Base-by-base conservation (phyloP, 1,140 invertebrate genomes). In the Ostrea denselamellosa region DNA sequence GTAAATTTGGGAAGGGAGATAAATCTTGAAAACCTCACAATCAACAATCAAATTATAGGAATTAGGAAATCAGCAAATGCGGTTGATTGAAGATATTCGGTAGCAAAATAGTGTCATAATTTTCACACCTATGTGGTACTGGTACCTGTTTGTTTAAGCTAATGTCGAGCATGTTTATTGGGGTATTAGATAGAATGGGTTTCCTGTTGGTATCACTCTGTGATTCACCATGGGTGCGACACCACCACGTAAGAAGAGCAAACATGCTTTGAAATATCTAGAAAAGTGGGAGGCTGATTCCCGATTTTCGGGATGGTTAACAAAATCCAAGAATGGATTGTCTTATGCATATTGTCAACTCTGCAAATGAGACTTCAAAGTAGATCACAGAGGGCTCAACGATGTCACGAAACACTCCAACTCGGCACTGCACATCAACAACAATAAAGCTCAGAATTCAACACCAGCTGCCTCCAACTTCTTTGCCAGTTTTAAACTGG, bases 361-460 rank as follows among this genome's bases (percentile, higher is more conserved):
- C 25, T 62, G 53, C 62, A 85, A 62, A 44, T 28, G 62, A 85
- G 83, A 85, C 56, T 85, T 85, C 83, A 85, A 34, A 56, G 44
- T 85, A 25, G 83, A 85, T 25, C 83, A 85, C 19, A 54, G 83
- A 25, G 83, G 83, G 2, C 56, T 62, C 17, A 62, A 85, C 62
- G 83, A 85, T 28, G 53, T 85, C 17, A 51, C 34, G 7, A 83
- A 83, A 34, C 81, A 83, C 51, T 19, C 28, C n/a, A 51, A 34
- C 22, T 44, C 81, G 19, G 52, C 52, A 4, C 81, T 83, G 34
- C 81, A 83, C 34, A 25, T 44, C 2, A 83, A 44, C 28, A 51
- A 25, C 8, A 28, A 44, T 25, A 83, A 83, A 34, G n/a, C 81
- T 8, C 81, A 83, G 22, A 83, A 83, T 52, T 51, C 81, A 51